These are phyloP conservation scores for Holothuria scabra DNA, from an alignment of 53 echinoderm and acorn worm genomes.

Conservation along the genomic window DNA sequence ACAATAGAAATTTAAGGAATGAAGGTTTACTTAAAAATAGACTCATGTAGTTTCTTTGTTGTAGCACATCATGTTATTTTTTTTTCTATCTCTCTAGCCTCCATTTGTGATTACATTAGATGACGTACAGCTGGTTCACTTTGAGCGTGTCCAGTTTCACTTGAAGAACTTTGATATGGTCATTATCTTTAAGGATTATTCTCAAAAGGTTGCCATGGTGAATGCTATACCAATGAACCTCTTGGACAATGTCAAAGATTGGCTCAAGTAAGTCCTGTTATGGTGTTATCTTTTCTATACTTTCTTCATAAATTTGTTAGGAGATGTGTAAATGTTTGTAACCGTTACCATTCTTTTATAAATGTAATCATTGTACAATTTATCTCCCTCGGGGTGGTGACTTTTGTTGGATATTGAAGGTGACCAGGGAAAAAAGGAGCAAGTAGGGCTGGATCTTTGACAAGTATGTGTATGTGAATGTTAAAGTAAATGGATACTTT, in stretches of 20 bases:
- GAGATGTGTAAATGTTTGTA: too few relatives aligned
- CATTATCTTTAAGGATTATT: constrained; percentile 97
- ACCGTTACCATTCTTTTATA: too few relatives aligned
- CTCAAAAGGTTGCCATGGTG: constrained; percentile 83
- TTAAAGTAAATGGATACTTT: too few relatives aligned
- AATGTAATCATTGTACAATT: too few relatives aligned
- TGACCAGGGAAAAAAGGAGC: too few relatives aligned
- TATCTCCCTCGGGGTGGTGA: too few relatives aligned
- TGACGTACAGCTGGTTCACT: constrained; percentile 87
- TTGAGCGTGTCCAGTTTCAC: constrained; percentile 99
- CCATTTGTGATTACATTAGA: constrained; percentile 89
- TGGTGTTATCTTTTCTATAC: background rate
- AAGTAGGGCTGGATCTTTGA: too few relatives aligned
- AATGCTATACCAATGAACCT: constrained; percentile 97
- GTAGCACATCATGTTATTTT: background rate
- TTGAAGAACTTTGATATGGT: constrained; percentile 99
- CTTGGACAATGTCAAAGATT: constrained; percentile 95
- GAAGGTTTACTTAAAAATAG: background rate
- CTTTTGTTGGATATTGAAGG: too few relatives aligned
- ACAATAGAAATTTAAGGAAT: too few relatives aligned
- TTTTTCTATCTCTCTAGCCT: constrained; percentile 62
- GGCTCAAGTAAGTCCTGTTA: constrained; percentile 80
- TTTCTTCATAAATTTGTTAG: too few relatives aligned
- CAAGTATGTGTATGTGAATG: too few relatives aligned
- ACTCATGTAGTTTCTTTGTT: background rate